Base-by-base conservation (phyloP, 2,797 vertebrate genomes). In the Psittacula derbiana region DNA sequence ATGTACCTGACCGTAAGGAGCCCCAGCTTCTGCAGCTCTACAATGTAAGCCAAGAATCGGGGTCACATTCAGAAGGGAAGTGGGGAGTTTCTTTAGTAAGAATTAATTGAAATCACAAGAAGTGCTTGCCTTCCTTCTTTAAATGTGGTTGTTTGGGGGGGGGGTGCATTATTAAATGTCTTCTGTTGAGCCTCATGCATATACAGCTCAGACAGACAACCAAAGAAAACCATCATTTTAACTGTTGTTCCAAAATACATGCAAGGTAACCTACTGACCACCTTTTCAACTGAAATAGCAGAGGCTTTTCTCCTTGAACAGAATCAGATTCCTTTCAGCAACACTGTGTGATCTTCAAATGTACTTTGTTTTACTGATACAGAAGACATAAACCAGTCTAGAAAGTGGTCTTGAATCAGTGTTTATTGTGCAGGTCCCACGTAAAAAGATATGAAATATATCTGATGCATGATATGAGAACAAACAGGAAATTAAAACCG, bases 391-490 rank as follows among this genome's bases (percentile, higher is more conserved):
- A 92, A 64, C 7, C 71, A 70, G 55, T 49, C 73, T 24, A 57
- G 47, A 60, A 75, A 64, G 38, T 43, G 30, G 28, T 84, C 57
- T 92, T 55, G 47, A 79, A 88, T 73, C 0, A 0, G 16, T 38
- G 23, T 92, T 94, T 95, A 93, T 94, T 93, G 33, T 58, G 64
- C 4, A 5, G 28, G 57, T 86, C 67, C 52, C 41, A 80, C 21
- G 67, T 23, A 80, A 61, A 67, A 80, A 70, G 58, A 49, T n/a
- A 78, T 47, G 12, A 89, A 95, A 79, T 55, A 21, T 13, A 91
- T 52, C 46, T 80, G 53, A 62, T 18, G 23, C 5, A 17, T 49
- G 36, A 79, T 40, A 66, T 5, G 6, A 93, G n/a, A 92, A 33
- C 31, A 93, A 90, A 61, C 4, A 53, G 36, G 28, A 93, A 81